Evolutionary conservation across 1,140 invertebrate genomes (phyloP), one percentile per base, ranked within the genome.

Genomic region (Brachionus paranguensis): DNA sequence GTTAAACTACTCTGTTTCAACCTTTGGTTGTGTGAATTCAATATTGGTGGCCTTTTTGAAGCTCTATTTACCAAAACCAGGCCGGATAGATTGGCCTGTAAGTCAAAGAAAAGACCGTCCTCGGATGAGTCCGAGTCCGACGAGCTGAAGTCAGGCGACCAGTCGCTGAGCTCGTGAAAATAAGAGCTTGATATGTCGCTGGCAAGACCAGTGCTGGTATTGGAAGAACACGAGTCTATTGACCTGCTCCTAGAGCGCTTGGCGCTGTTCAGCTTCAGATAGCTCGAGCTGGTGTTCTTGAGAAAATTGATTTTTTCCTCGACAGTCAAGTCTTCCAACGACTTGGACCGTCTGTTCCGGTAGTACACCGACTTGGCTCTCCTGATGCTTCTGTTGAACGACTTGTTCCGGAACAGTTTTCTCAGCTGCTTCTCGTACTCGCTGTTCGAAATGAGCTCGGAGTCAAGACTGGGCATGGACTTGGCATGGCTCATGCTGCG

Each of bases 121-220:
- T 81, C 78, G 4, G 78, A 81, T 20, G 53, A 81, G n/a, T 81
- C 78, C 7, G 78, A 81, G 4, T 68, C 53, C 5, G 78, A 79
- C 14, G 78, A 81, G 60, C 53, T 64, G 10, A 64, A 68, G 1
- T 64, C 78, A n/a, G 78, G 78, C 27, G 78, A 81, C 78, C 78
- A 81, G 45, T 81, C 78, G 29, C 78, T 81, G 1, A 81, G 41
- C 55, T 81, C 78, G 60, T 81, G 78, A 65, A 81, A 81, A 68
- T 81, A 81, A 11, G 78, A 81, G 43, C 78, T 81, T 3, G 78
- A 81, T 64, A 81, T 81, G 37, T 81, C 78, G 43, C 78, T 81
- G 27, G 53, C n/a, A 81, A 81, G 53, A 8, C 78, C 78, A 53
- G 24, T 79, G 43, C 53, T 81, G 11, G 78, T 41, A 1, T 27